Percentiles rank a stretch among this genome's conserved stretches.
phyloP scores from a whole-genome alignment of 2,113 vertebrate species.

The Sigmodon hispidus region DNA sequence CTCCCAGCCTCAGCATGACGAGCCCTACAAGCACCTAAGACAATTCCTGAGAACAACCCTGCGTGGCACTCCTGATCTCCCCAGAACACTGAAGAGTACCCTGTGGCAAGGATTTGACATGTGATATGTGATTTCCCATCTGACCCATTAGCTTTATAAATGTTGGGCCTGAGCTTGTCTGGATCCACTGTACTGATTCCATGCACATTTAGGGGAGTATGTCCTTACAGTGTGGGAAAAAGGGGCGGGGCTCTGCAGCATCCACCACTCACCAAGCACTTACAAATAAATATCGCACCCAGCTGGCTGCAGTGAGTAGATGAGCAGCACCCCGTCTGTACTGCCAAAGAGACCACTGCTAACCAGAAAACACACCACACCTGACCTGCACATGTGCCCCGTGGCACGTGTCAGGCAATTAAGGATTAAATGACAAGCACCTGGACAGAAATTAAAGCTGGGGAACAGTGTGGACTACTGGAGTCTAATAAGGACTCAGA shows the following conservation, averaged over 20 bases:
- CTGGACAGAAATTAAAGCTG: accelerated
- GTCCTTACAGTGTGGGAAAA: background rate
- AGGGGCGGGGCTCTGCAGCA: background rate
- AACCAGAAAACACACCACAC: accelerated
- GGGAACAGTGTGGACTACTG: background rate
- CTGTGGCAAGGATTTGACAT: background rate
- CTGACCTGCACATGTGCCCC: accelerated
- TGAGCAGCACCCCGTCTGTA: too few species aligned
- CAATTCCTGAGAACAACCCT: background rate
- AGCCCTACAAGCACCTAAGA: background rate
- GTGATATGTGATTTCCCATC: background rate
- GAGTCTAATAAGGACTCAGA: accelerated
- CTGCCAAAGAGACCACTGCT: background rate
- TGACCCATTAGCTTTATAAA: accelerated
- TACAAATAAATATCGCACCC: background rate
- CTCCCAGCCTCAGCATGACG: background rate
- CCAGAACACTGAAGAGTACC: background rate
- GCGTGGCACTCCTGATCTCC: background rate
- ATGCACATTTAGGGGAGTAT: accelerated
- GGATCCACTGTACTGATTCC: background rate
- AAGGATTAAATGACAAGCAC: accelerated
- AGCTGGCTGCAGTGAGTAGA: background rate
- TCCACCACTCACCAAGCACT: background rate
- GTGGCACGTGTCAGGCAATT: accelerated
- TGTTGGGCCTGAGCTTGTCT: accelerated